A percentile compares a stretch with the other conserved stretches of the same genome.
phyloP scores from a whole-genome alignment of 2,797 vertebrate genomes.

The Lithobates pipiens region DNA sequence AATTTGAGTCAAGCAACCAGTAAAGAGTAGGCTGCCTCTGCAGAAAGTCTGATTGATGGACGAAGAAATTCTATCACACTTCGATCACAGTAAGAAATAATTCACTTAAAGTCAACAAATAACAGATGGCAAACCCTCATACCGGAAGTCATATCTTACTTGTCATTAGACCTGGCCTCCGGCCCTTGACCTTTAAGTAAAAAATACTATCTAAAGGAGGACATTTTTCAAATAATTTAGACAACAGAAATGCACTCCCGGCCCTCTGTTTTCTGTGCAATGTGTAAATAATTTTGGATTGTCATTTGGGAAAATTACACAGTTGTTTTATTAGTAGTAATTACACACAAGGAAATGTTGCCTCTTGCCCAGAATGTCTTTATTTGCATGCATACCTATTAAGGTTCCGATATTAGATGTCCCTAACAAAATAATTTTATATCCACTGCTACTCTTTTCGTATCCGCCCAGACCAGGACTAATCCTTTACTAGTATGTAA shows the following conservation, averaged over 20 bases:
- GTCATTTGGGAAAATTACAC: not conserved
- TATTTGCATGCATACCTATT: too few species aligned
- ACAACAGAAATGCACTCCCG: not conserved
- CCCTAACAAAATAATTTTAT: too few species aligned
- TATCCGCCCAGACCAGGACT: too few species aligned
- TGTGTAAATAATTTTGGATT: not conserved
- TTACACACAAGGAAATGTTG: too few species aligned
- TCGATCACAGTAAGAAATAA: slow-evolving; percentile 23
- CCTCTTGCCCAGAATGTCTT: too few species aligned
- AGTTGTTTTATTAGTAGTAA: too few species aligned
- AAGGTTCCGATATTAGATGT: too few species aligned
- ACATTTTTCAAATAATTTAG: not conserved
- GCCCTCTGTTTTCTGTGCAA: not conserved
- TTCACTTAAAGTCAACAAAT: slow-evolving; percentile 34
- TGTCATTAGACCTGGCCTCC: slow-evolving; percentile 5
- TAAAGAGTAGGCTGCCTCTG: not conserved
- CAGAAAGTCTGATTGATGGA: slow-evolving; percentile 4
- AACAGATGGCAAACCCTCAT: slow-evolving; percentile 1
- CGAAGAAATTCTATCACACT: not conserved
- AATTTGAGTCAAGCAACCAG: not conserved
- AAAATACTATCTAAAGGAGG: not conserved
- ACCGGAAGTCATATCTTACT: not conserved
- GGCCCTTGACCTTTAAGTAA: not conserved
- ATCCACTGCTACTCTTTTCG: too few species aligned
- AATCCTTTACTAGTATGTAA: too few species aligned